Evolutionary conservation across 2,888 invertebrate genomes (phyloP), one percentile per base, ranked within the genome.

Genomic region (Tenthredo notha): DNA sequence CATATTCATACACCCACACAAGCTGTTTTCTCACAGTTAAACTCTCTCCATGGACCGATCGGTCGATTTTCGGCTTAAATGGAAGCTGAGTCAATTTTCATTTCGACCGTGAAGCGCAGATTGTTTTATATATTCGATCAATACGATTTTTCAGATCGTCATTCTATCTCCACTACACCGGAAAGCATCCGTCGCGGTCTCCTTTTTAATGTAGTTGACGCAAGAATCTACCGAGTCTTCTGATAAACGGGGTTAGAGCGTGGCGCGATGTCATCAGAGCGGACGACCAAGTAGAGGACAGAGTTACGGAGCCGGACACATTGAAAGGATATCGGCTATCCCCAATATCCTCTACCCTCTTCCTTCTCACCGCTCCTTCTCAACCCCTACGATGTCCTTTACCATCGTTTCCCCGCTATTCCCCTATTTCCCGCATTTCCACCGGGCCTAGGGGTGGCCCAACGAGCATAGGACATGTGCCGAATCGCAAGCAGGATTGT

Each of bases 261-360:
- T 61, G 61, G 80, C 78, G 61, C 61, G 9, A 61, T 80, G 78
- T 80, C 80, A 61, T 80, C 80, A 58, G 80, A 61, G 40, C 37
- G 61, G 21, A 80, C 40, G 80, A 61, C 80, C 80, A 61, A 80
- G 40, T 21, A 80, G 25, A 58, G 80, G 58, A 58, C 61, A 61
- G 61, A 61, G 80, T 61, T 80, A 80, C 80, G 80, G 58, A 80
- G 58, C 80, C 61, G 80, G 80, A 80, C 80, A 80, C 80, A 61
- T 80, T 80, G 80, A 80, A 80, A 80, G 80, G 80, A 80, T 80
- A 80, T 86, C 85, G 84, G 85, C 77, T 83, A 83, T 85, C 84
- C 80, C 83, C 83, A 67, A 65, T 83, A 70, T 67, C 83, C 70
- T 83, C 61, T 47, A 0, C 70, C 29, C 70, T 37, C 21, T 25